phyloP scores from a whole-genome alignment of 2,888 invertebrate genomes.

The Frankliniella fusca region DNA sequence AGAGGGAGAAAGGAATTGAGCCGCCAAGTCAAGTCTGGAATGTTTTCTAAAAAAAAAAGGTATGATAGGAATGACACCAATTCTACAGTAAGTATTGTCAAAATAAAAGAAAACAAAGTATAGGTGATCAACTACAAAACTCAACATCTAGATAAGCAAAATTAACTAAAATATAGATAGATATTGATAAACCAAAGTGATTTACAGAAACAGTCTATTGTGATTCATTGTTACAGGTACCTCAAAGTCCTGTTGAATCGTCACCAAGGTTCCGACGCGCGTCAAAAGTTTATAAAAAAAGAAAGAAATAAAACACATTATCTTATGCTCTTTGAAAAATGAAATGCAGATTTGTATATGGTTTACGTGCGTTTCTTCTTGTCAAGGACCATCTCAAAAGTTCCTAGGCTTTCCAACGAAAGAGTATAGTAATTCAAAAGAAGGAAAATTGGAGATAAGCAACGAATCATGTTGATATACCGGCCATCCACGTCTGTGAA shows the following conservation, averaged over 20 bases:
- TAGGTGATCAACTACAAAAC: slow-evolving; percentile 26
- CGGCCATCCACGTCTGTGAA: slow-evolving; percentile 9
- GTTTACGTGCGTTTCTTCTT: slow-evolving; percentile 16
- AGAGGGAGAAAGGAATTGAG: neutral
- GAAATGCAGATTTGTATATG: slow-evolving; percentile 20
- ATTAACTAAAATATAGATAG: slow-evolving; percentile 27
- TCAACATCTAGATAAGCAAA: slow-evolving; percentile 26
- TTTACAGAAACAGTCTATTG: slow-evolving; percentile 26
- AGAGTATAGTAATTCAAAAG: slow-evolving; percentile 23
- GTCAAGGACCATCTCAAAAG: slow-evolving; percentile 54
- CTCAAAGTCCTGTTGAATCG: slow-evolving; percentile 26
- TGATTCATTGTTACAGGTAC: slow-evolving; percentile 26
- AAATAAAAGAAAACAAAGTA: slow-evolving; percentile 24
- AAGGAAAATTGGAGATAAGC: slow-evolving; percentile 12
- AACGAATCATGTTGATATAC: slow-evolving; percentile 22
- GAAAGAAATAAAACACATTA: slow-evolving; percentile 33
- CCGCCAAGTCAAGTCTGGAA: slow-evolving; percentile 22
- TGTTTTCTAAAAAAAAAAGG: slow-evolving; percentile 24
- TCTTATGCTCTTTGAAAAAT: slow-evolving; percentile 30
- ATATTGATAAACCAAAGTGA: slow-evolving; percentile 26
- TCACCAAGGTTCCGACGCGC: slow-evolving; percentile 25
- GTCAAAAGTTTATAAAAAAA: slow-evolving; percentile 29
- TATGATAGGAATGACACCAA: slow-evolving; percentile 26
- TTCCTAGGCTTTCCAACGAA: slow-evolving; percentile 43
- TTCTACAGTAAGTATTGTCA: slow-evolving; percentile 26